Evolutionary conservation across 2,888 invertebrate species (phyloP), one percentile per base, ranked within the genome.

Genomic region (Torymus aiolomorphi): DNA sequence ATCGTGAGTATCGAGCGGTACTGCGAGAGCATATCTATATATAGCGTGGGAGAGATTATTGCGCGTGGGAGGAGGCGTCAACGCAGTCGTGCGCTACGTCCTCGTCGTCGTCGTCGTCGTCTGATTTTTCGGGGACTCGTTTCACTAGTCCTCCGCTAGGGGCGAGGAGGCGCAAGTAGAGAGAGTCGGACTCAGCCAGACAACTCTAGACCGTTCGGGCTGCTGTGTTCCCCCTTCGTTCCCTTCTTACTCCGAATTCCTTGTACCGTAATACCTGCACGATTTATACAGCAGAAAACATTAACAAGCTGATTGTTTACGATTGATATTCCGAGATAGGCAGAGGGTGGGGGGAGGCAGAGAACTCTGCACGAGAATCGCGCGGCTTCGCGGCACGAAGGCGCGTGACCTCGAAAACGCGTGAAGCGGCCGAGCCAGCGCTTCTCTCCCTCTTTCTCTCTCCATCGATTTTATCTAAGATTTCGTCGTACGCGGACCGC

Each of bases 391-490:
- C 5, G 20, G 31, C 42, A 8, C 16, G 18, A 18, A 56, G 20
- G 67, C 61, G 77, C 77, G 71, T 72, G 77, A 78, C 77, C 77
- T 78, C 77, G 77, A 78, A 78, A 78, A 72, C 65, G 71, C 52
- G 57, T 51, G 76, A 76, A 24, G 67, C 51, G 49, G 3, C 42
- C 65, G 57, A 57, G 71, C 56, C 57, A 52, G 69, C 52, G 16
- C 54, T 69, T 62, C 42, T 76, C 52, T 20, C 69, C 77, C 79
- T 57, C 77, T 24, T 63, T 72, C 67, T 73, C 71, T 14, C 65
- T 72, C 20, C 57, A 66, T 76, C 81, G 69, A 65, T 72, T 80
- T 71, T 67, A 72, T 73, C 71, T 80, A 78, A 76, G 63, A 73
- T 76, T 56, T 49, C 20, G 16, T 49, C 20, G 16, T 54, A 12